phyloP scores from a whole-genome alignment of 2,797 vertebrate genomes.

The Rhyacichthys aspro region DNA sequence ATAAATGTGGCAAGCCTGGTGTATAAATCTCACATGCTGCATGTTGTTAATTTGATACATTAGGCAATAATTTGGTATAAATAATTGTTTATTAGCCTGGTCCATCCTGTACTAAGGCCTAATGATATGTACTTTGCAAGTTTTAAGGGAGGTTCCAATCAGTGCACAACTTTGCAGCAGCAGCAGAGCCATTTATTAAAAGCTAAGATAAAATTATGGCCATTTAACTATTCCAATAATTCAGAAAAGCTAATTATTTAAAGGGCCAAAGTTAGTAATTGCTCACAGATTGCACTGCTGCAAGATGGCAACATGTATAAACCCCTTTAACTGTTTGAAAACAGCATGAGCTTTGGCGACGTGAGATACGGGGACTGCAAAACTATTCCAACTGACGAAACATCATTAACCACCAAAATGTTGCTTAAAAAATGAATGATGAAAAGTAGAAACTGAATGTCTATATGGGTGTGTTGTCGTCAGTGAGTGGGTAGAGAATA shows the following conservation, averaged over 20 bases:
- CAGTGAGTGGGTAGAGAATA: too few species aligned
- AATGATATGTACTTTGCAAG: slow-evolving; percentile 80
- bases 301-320: background rate
- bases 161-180: slow-evolving; percentile 68
- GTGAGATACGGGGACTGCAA: too few species aligned
- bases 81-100: slow-evolving; percentile 98
- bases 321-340: background rate
- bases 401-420: too few species aligned
- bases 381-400: too few species aligned
- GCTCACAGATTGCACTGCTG: background rate
- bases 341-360: too few species aligned
- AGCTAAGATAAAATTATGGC: slow-evolving; percentile 30
- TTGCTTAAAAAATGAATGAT: too few species aligned
- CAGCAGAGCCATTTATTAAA: slow-evolving; percentile 57
- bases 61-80: slow-evolving; percentile 99
- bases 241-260: slow-evolving; percentile 43
- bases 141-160: slow-evolving; percentile 73
- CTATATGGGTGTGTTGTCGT: too few species aligned
- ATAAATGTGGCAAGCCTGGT: slow-evolving; percentile 92
- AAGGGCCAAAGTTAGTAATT: slow-evolving; percentile 28
- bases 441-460: too few species aligned
- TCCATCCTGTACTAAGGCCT: slow-evolving; percentile 88
- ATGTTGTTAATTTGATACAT: slow-evolving; percentile 99
- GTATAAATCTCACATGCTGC: slow-evolving; percentile 95
- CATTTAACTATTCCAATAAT: slow-evolving; percentile 43